These are phyloP conservation scores for Albula goreensis DNA, from an alignment of 2,113 vertebrate species.

Conservation along the genomic window DNA sequence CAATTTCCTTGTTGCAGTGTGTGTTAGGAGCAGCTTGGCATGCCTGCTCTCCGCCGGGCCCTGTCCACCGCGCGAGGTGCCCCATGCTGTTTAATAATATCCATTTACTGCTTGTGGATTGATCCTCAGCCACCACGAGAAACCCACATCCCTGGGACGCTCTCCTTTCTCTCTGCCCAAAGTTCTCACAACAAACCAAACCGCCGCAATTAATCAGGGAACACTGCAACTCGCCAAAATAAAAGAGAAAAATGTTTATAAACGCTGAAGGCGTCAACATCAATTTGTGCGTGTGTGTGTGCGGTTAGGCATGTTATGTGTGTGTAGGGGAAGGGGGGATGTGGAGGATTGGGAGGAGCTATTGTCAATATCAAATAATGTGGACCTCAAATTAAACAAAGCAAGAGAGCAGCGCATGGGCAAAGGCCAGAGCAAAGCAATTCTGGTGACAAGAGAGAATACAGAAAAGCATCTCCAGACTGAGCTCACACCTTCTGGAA, in stretches of 20 bases:
- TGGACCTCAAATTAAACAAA: neutral
- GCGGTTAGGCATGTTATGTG: neutral
- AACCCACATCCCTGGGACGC: conserved; percentile 76
- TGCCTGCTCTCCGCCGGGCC: conserved; percentile 78
- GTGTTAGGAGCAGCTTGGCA: conserved; percentile 71
- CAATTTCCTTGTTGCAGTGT: conserved; percentile 92
- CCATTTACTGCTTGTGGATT: conserved; percentile 90
- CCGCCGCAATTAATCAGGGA: conserved; percentile 79
- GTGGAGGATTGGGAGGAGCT: neutral
- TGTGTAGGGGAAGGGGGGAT: neutral
- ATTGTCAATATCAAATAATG: neutral
- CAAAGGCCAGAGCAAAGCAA: neutral
- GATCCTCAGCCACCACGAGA: conserved; percentile 85
- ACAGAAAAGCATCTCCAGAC: neutral
- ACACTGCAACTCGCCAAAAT: conserved; percentile 47
- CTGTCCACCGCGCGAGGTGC: conserved; percentile 84
- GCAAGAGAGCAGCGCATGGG: neutral
- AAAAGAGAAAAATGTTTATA: conserved; percentile 53
- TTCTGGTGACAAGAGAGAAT: neutral
- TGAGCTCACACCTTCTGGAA: neutral
- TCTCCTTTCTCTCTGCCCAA: conserved; percentile 74
- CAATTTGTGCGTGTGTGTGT: neutral
- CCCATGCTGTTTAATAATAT: conserved; percentile 96
- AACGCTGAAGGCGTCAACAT: conserved; percentile 30
- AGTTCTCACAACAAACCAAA: conserved; percentile 81